Percentiles rank a stretch among this genome's conserved stretches.
These are phyloP conservation scores for Cynaeus angustus DNA, from an alignment of 2,888 invertebrate species.

Conservation along the genomic window DNA sequence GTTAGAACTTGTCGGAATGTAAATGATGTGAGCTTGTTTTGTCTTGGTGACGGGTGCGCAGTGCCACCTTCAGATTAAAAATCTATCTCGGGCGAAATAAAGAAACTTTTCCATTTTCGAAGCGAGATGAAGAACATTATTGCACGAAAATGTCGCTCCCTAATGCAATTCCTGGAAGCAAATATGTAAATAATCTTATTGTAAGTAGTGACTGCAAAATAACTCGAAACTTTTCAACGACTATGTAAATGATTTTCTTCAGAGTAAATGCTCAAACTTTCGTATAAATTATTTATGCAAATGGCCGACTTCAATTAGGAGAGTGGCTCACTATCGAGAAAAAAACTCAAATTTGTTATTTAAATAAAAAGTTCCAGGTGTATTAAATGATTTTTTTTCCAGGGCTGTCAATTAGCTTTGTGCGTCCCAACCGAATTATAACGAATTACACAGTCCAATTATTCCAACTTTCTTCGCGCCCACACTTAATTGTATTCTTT, in stretches of 20 bases:
- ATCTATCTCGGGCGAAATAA: constrained; percentile 47
- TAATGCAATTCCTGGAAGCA: constrained; percentile 52
- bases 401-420: constrained; percentile 18
- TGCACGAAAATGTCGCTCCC: constrained; percentile 44
- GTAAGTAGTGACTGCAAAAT: constrained; percentile 56
- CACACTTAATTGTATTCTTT: no score
- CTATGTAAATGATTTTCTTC: constrained; percentile 58
- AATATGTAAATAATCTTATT: constrained; percentile 57
- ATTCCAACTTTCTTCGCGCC: constrained; percentile 3
- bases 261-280: constrained; percentile 57
- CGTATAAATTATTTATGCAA: constrained; percentile 56
- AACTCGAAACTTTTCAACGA: constrained; percentile 53
- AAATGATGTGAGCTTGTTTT: constrained; percentile 24
- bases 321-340: constrained; percentile 35
- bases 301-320: constrained; percentile 54
- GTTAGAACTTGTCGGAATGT: constrained; percentile 1
- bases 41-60: neutral
- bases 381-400: neutral
- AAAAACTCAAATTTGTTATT: constrained; percentile 11
- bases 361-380: constrained; percentile 1
- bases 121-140: constrained; percentile 35
- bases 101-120: constrained; percentile 46
- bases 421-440: constrained; percentile 10
- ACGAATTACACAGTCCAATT: constrained; percentile 26
- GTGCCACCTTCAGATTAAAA: constrained; percentile 34